Evolutionary conservation across 2,888 invertebrate genomes (phyloP), one percentile per base, ranked within the genome.

Genomic region (Bhutanitis thaidina): DNA sequence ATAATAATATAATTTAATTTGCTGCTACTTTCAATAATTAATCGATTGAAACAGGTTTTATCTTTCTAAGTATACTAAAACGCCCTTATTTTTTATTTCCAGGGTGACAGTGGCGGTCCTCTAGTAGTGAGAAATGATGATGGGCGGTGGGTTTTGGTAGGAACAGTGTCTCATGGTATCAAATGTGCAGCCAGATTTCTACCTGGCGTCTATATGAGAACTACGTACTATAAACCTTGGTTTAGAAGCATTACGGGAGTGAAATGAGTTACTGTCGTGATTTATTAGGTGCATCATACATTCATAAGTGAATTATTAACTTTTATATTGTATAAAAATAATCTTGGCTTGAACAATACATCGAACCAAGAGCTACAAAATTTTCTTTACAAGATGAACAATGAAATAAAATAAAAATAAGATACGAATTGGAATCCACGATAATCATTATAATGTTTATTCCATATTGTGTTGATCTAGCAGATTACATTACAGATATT

Each of bases 31-130:
- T n/a, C n/a, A n/a, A n/a, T n/a, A n/a, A n/a, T n/a, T n/a, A n/a
- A n/a, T n/a, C n/a, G n/a, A n/a, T n/a, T n/a, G n/a, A n/a, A n/a
- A n/a, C n/a, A n/a, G n/a, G n/a, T n/a, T n/a, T n/a, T n/a, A n/a
- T n/a, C n/a, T n/a, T n/a, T n/a, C n/a, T n/a, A n/a, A n/a, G n/a
- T n/a, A n/a, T n/a, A n/a, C n/a, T n/a, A n/a, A n/a, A n/a, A n/a
- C n/a, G n/a, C n/a, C n/a, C n/a, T n/a, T n/a, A n/a, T n/a, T n/a
- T n/a, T n/a, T n/a, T n/a, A n/a, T n/a, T n/a, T n/a, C n/a, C 81
- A 97, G 97, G 97, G 97, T 55, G 97, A 97, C 90, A 96, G 96
- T 58, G 97, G 97, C 0, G 97, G 97, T 8, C 97, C 97, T 0
- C 77, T 97, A 56, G 96, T 97, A 45, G 87, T 97, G 8, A 95